Base-by-base conservation (phyloP, 2,888 invertebrate genomes). In the Coleophora flavipennella region DNA sequence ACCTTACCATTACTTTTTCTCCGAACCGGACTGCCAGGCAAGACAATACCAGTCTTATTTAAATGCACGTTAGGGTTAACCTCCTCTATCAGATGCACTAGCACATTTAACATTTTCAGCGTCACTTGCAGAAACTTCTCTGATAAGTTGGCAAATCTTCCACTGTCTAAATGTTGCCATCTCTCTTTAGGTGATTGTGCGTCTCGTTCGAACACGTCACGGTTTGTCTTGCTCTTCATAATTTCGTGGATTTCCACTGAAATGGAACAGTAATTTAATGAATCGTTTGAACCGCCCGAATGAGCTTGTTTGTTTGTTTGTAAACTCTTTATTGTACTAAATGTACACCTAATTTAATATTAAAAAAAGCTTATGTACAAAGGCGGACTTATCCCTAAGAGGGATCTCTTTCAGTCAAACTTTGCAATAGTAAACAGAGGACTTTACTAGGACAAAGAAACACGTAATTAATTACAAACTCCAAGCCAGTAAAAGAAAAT, bases 41-140 rank as follows among this genome's bases (percentile, higher is more conserved):
- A 71, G 0, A 87, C 83, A 56, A 85, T 83, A 1, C 76, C 78
- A 31, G 75, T 55, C 56, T 76, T 84, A 70, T 83, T 77, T 37
- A 81, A 45, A 62, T 83, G 81, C 0, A 84, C 71, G 48, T 78
- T 73, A 46, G 90, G 89, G 41, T 84, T 76, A 35, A 87, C 63
- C 62, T 93, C 93, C 53, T 93, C 92, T 45, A 93, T 87, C 49
- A 94, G 87, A 65, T 93, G 92, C 39, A 90, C 89, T 55, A 91
- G 87, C 14, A 93, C 88, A 62, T 93, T 93, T 41, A 94, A 67
- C 56, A 93, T 74, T 57, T 90, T 90, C 33, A 91, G 62, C 0
- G 91, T 85, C 38, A 94, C 91, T 43, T 81, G 85, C 8, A 93
- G 70, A 40, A 92, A 87, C 38, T 88, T 84, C 50, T 93, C 91